Percentiles rank a stretch among this genome's conserved stretches.
Conservation (phyloP, 2,113 vertebrate genomes). For the Spermophilus dauricus region DNA sequence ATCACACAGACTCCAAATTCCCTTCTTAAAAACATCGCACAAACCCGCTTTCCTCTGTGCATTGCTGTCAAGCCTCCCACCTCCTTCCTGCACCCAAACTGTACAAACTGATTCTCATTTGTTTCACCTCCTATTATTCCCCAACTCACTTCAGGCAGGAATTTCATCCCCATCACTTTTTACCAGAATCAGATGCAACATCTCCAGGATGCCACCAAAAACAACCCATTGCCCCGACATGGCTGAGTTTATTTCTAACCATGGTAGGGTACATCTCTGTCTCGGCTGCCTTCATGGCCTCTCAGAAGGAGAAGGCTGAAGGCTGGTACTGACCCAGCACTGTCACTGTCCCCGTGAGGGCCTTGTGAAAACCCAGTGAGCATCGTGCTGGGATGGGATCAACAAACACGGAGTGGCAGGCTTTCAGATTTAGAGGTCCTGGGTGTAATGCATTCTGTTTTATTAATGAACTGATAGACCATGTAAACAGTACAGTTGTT, state of each 20-base stretch:
- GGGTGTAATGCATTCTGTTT: neutral
- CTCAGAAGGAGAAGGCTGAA: neutral
- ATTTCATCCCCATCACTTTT: neutral
- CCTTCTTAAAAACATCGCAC: neutral
- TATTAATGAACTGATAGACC: neutral
- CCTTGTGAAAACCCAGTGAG: neutral
- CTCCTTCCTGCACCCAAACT: neutral
- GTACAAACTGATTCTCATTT: neutral
- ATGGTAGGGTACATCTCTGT: neutral
- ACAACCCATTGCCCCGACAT: too few species aligned
- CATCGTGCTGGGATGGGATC: neutral
- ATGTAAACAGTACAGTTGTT: neutral
- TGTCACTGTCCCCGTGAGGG: neutral
- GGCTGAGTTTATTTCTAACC: neutral
- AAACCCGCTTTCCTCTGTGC: accelerated
- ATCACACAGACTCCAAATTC: neutral
- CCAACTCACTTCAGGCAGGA: too few species aligned
- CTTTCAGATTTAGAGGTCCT: neutral
- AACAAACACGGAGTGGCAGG: neutral
- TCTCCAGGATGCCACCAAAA: neutral
- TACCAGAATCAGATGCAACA: neutral
- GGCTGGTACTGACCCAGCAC: neutral
- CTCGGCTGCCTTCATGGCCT: neutral
- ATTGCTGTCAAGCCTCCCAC: neutral
- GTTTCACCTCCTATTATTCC: neutral